Evolutionary conservation across 1,140 invertebrate species (phyloP).

Genomic region (Stratiolaelaps scimitus): DNA sequence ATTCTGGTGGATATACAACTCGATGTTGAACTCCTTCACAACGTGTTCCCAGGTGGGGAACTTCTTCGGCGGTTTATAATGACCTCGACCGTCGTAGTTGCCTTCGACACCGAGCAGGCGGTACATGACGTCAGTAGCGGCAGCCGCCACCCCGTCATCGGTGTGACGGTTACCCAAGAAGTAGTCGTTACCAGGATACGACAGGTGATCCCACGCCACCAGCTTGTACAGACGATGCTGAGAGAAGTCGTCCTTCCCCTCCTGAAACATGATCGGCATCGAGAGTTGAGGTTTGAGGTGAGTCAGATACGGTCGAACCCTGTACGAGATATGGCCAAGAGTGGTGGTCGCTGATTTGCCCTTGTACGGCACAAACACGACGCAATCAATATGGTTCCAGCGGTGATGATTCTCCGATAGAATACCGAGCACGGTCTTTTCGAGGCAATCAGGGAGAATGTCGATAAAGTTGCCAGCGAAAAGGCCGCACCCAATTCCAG

Average conservation of each 20-base stretch:
- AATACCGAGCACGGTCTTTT: background rate
- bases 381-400: background rate
- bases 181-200: slow-evolving; percentile 12
- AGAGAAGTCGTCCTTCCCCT: background rate
- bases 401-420: background rate
- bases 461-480: background rate
- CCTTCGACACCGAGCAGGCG: slow-evolving; percentile 2
- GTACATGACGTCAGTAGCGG: background rate
- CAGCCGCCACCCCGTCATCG: slow-evolving; percentile 5
- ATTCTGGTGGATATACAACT: background rate
- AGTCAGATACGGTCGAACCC: background rate
- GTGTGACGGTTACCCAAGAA: background rate
- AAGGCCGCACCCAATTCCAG: slow-evolving; percentile 7
- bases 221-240: background rate
- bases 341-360: background rate
- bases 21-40: background rate
- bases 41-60: slow-evolving; percentile 7
- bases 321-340: background rate
- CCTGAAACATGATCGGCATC: slow-evolving; percentile 6
- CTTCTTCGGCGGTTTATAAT: slow-evolving; percentile 12
- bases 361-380: background rate
- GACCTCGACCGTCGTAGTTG: background rate
- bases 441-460: background rate
- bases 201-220: slow-evolving; percentile 16
- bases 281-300: background rate